Evolutionary conservation across 2,797 vertebrate genomes (phyloP), one percentile per base, ranked within the genome.

Genomic region (Esox masquinongy): DNA sequence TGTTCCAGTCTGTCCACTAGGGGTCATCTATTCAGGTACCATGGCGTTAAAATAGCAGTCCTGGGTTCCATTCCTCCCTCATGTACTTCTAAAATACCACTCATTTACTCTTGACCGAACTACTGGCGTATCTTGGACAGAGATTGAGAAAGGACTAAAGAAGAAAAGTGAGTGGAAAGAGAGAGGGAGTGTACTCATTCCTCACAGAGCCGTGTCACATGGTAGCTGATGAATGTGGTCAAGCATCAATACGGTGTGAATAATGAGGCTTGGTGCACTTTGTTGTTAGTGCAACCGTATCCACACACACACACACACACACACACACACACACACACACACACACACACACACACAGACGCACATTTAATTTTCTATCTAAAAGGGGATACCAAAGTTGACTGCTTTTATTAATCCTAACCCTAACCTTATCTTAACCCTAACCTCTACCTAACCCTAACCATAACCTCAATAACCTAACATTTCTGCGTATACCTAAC

Each of bases 181-280:
- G 1, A 59, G 31, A 26, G 12, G 22, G 67, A 66, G 50, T 64
- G 56, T 73, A 63, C 63, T 75, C 34, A 77, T 80, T 68, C 67
- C 77, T 85, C 75, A 82, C 72, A 80, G 79, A 79, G 70, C 75
- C 29, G 15, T 74, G 82, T 86, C 86, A 88, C 72, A 72, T 72
- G 16, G 70, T 29, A 70, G 72, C 84, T 77, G 85, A 90, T 88
- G 80, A 85, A 90, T 90, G 82, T 88, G 83, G 79, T 90, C 82
- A 86, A 88, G 89, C 78, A 61, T 81, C 80, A 77, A 75, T 83
- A 75, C 19, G 73, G 68, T 74, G 50, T 79, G 75, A 82, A 76
- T 74, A 77, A 77, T 51, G 56, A 72, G 39, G 68, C 66, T 26
- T 24, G 73, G 70, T 73, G 74, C 67, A 49, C 47, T 63, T 70